Conservation (phyloP, 37 sponge, comb jelly and placozoan species). For the Geodia barretti region DNA sequence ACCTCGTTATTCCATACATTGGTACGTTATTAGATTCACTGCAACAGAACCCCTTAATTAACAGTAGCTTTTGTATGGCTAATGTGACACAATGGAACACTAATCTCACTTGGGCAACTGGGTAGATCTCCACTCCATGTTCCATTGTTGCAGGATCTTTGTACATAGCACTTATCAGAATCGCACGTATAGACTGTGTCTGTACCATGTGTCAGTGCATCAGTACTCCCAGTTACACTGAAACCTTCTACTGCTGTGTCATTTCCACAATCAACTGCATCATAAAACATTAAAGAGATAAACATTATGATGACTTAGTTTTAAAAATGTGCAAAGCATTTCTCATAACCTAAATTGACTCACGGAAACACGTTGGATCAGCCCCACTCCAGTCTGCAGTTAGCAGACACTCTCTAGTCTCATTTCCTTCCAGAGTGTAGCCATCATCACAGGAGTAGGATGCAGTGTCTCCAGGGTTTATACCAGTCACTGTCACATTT, state of each 20-base stretch:
- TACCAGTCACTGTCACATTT: neutral
- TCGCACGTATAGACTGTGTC: neutral
- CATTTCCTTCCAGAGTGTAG: constrained; percentile 13
- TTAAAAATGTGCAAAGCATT: neutral
- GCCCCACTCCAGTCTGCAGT: constrained; percentile 11
- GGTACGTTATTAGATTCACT: neutral
- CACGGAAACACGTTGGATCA: neutral
- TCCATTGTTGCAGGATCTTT: neutral
- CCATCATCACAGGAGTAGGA: constrained; percentile 21
- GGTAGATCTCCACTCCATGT: neutral
- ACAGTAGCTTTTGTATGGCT: no score
- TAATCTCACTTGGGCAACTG: no score
- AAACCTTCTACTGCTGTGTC: no score
- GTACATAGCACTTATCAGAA: neutral
- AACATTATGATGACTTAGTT: neutral
- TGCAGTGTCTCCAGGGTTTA: neutral
- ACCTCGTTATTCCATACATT: no score
- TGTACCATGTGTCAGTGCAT: neutral
- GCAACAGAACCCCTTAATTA: no score
- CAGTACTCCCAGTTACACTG: no score
- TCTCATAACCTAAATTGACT: neutral
- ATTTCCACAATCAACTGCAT: neutral
- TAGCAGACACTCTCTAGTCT: neutral
- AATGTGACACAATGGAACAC: no score
- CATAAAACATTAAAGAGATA: no score